These are phyloP conservation scores for Lagopus muta DNA, from an alignment of 2,113 vertebrate genomes.

Conservation along the genomic window DNA sequence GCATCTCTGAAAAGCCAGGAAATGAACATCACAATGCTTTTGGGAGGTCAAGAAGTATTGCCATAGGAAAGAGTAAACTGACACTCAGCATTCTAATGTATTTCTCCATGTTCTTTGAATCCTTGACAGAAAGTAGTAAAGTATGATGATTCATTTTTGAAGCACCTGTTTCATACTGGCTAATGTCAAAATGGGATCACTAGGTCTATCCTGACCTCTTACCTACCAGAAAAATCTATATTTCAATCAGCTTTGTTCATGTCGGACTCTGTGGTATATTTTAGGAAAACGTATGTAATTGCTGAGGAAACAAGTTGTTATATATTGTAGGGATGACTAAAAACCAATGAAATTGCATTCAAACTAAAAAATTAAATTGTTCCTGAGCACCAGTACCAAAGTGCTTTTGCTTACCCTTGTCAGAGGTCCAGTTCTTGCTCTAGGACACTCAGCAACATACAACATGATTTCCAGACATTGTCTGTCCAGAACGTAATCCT, in stretches of 20 bases:
- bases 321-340: not conserved
- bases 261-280: not conserved
- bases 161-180: not conserved
- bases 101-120: not conserved
- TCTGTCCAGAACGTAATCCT: not conserved
- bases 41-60: conserved; percentile 10
- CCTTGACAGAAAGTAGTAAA: not conserved
- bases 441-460: not conserved
- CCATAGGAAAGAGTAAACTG: not conserved
- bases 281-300: not conserved
- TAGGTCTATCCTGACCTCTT: not conserved
- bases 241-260: not conserved
- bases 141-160: conserved; percentile 1
- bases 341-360: not conserved
- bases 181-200: not conserved
- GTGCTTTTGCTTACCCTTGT: not conserved
- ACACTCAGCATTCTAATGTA: not conserved
- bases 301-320: not conserved
- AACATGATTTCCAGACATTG: not conserved
- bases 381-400: not conserved
- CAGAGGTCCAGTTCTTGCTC: not conserved
- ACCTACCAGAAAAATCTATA: not conserved
- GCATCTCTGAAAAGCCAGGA: conserved; percentile 29
- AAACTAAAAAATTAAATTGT: not conserved
- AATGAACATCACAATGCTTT: not conserved